Percentiles rank a stretch among this genome's conserved stretches.
Evolutionary conservation across 2,797 vertebrate species (phyloP).

Genomic region (Clarias laeviceps): DNA sequence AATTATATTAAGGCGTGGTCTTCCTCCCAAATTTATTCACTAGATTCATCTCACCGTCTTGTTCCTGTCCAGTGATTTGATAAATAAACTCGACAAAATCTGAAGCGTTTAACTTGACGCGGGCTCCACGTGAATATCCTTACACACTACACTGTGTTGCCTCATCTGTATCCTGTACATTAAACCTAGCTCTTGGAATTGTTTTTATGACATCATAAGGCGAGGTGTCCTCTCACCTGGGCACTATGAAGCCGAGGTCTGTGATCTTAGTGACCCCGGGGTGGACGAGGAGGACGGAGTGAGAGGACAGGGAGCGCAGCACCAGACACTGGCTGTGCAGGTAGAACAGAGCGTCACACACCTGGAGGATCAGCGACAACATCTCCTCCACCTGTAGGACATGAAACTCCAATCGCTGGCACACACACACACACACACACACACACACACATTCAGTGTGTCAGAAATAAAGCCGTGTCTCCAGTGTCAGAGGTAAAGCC

Average conservation of each 20-base stretch:
- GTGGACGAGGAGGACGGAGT: constrained; percentile 69
- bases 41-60: background rate
- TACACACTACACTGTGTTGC: background rate
- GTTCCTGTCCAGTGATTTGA: background rate
- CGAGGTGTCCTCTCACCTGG: constrained; percentile 55
- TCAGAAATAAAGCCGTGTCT: background rate
- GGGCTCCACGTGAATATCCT: background rate
- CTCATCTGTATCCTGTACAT: background rate
- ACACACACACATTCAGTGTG: background rate
- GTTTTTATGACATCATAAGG: background rate
- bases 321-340: constrained; percentile 67
- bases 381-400: constrained; percentile 42
- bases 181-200: background rate
- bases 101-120: background rate
- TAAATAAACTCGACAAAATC: background rate
- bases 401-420: constrained; percentile 42
- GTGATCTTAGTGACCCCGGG: constrained; percentile 72
- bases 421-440: constrained; percentile 24
- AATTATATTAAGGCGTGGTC: background rate
- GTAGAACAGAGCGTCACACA: constrained; percentile 71
- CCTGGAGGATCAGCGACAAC: constrained; percentile 61
- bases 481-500: too few species aligned
- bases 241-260: constrained; percentile 69
- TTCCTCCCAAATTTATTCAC: background rate
- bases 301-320: constrained; percentile 72